phyloP scores from a whole-genome alignment of 2,797 vertebrate genomes.

The Mareca strepera region DNA sequence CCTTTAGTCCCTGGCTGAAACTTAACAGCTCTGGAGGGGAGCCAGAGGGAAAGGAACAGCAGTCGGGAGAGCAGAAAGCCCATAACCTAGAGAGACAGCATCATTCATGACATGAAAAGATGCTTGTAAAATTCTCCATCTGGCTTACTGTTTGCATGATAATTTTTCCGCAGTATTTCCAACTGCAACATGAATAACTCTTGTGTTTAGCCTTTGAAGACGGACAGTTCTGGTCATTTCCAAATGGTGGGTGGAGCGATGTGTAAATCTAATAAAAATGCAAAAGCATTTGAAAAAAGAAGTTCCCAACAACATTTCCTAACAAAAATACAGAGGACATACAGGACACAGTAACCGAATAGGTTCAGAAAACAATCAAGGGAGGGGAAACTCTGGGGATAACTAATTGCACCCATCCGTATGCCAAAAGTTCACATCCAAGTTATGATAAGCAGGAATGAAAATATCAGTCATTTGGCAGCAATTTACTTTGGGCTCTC shows the following conservation, averaged over 20 bases:
- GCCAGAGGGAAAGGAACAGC: slow-evolving; percentile 57
- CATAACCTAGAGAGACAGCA: slow-evolving; percentile 18
- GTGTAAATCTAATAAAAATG: slow-evolving; percentile 25
- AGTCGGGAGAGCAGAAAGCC: slow-evolving; percentile 9
- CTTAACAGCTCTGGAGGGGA: slow-evolving; percentile 62
- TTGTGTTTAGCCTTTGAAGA: slow-evolving; percentile 36
- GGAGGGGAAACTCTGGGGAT: not conserved
- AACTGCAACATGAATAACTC: slow-evolving; percentile 49
- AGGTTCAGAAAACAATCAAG: slow-evolving; percentile 17
- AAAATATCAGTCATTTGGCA: slow-evolving; percentile 9
- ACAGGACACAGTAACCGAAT: not conserved
- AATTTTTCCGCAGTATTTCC: slow-evolving; percentile 28
- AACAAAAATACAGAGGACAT: slow-evolving; percentile 6
- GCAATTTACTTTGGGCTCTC: not conserved
- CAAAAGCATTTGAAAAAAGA: not conserved
- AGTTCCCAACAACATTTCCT: not conserved
- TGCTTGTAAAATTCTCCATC: slow-evolving; percentile 59
- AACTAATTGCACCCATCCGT: not conserved
- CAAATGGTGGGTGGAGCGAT: not conserved
- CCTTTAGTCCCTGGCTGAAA: slow-evolving; percentile 51
- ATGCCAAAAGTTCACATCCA: not conserved
- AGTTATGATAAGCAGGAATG: not conserved
- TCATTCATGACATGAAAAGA: slow-evolving; percentile 51
- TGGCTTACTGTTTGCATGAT: slow-evolving; percentile 41
- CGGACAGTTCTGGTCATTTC: slow-evolving; percentile 41